Evolutionary conservation across 2,113 vertebrate species (phyloP).

Genomic region (Saguinus midas): DNA sequence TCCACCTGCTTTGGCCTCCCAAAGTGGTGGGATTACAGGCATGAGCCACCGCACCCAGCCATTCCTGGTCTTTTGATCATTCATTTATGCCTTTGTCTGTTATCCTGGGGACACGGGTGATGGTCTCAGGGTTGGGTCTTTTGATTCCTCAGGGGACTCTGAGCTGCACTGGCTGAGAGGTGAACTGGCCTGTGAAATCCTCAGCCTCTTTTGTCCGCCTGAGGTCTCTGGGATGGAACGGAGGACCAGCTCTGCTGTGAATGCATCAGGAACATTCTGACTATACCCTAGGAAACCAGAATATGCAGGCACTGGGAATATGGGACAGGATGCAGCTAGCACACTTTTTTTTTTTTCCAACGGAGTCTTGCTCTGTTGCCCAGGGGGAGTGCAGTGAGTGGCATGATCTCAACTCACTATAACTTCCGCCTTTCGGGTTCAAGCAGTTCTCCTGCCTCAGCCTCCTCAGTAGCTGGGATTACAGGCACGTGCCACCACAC

Average conservation of each 20-base stretch:
- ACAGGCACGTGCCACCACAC: no score
- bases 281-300: rapidly evolving
- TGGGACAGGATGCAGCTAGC: background rate
- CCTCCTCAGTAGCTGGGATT: no score
- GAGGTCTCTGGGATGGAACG: background rate
- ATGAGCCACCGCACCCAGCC: no score
- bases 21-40: no score
- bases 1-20: no score
- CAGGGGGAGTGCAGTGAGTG: no score
- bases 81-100: background rate
- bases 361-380: no score
- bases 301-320: background rate
- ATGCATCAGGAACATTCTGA: background rate
- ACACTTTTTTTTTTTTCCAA: no score
- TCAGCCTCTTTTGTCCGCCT: background rate
- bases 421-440: no score
- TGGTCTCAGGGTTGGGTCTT: background rate
- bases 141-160: background rate
- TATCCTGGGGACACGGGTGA: background rate
- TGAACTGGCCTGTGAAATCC: background rate
- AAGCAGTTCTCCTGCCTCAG: no score
- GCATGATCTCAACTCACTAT: no score
- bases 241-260: background rate
- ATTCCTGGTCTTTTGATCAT: background rate
- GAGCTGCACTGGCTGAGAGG: background rate